Conservation (phyloP, 2,797 vertebrate species). For the Pithecia hirsuta region DNA sequence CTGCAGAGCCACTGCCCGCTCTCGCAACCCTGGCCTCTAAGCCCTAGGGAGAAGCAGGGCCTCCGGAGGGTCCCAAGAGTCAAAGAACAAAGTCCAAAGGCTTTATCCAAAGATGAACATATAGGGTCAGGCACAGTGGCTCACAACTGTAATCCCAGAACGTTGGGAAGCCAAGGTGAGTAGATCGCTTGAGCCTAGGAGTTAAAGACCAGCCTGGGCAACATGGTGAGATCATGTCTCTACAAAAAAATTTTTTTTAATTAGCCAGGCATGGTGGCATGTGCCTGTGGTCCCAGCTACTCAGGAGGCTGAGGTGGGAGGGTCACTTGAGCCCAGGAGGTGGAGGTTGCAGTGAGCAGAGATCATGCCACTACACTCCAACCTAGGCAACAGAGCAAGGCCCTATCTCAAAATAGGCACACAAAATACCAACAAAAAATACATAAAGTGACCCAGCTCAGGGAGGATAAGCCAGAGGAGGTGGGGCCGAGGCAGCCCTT, state of each 20-base stretch:
- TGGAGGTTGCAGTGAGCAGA: background rate
- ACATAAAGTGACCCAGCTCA: background rate
- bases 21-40: background rate
- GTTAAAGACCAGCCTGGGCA: background rate
- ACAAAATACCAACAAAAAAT: background rate
- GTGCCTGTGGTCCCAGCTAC: background rate
- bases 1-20: background rate
- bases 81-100: background rate
- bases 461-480: accelerated
- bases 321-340: background rate
- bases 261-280: background rate
- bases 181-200: background rate
- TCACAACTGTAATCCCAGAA: background rate
- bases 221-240: background rate
- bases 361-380: background rate
- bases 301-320: background rate
- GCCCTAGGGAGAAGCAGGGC: background rate
- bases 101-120: background rate
- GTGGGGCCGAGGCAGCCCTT: accelerated
- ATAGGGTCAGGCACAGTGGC: background rate
- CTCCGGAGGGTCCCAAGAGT: background rate
- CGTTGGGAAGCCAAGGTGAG: background rate
- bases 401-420: background rate
- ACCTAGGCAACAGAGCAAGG: background rate
- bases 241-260: background rate